A percentile compares a stretch with the other conserved stretches of the same genome.
These are phyloP conservation scores for Drosophila percnosoma DNA, from an alignment of 2,888 invertebrate species.

Conservation along the genomic window DNA sequence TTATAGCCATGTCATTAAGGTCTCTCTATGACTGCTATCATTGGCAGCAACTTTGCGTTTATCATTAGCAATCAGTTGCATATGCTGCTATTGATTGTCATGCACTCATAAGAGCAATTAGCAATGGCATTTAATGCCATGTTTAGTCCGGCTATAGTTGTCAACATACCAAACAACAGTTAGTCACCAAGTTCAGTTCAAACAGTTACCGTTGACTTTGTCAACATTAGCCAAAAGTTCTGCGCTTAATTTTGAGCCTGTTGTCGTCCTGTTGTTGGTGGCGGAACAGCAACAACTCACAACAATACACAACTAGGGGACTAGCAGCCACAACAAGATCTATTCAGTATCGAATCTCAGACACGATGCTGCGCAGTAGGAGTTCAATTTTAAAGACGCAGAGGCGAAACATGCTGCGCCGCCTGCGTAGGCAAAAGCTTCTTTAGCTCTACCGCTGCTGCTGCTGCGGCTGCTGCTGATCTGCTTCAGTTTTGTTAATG, in stretches of 20 bases:
- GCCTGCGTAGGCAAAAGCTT: slow-evolving; percentile 64
- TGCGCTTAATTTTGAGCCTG: slow-evolving; percentile 54
- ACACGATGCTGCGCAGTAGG: slow-evolving; percentile 44
- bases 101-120: slow-evolving; percentile 63
- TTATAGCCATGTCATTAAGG: not conserved
- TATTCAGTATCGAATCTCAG: slow-evolving; percentile 20
- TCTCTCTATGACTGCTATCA: slow-evolving; percentile 21
- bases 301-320: slow-evolving; percentile 19
- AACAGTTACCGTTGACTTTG: slow-evolving; percentile 66
- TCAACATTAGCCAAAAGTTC: slow-evolving; percentile 69
- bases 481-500: slow-evolving; percentile 73
- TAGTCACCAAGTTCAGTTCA: slow-evolving; percentile 50
- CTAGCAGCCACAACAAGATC: slow-evolving; percentile 31
- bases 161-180: slow-evolving; percentile 62
- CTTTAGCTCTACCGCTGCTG: slow-evolving; percentile 7
- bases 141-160: slow-evolving; percentile 44
- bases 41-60: slow-evolving; percentile 17
- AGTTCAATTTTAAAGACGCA: slow-evolving; percentile 50
- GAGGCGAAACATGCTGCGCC: slow-evolving; percentile 43
- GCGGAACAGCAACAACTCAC: slow-evolving; percentile 10
- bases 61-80: slow-evolving; percentile 24
- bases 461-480: slow-evolving; percentile 10
- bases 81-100: slow-evolving; percentile 26
- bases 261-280: slow-evolving; percentile 26
- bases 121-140: slow-evolving; percentile 64